These are phyloP conservation scores for Crocuta crocuta DNA, from an alignment of 2,113 vertebrate genomes.

Conservation along the genomic window DNA sequence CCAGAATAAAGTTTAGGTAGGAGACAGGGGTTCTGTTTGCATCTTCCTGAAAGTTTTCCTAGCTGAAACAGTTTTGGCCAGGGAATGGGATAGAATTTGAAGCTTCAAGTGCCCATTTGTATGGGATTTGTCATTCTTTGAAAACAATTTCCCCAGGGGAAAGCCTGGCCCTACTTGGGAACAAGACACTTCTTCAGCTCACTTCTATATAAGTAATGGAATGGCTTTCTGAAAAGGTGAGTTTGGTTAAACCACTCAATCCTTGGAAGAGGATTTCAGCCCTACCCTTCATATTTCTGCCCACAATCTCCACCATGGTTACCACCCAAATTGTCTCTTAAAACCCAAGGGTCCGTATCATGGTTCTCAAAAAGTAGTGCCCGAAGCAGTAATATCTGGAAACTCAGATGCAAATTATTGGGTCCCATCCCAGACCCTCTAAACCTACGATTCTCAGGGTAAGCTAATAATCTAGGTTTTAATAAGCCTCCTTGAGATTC, in stretches of 20 bases:
- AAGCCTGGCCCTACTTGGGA: background rate
- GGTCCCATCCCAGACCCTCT: background rate
- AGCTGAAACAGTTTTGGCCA: background rate
- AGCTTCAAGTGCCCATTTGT: background rate
- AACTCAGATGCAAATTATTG: background rate
- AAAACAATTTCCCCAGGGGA: background rate
- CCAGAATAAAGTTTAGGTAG: slow-evolving; percentile 28
- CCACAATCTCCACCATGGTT: background rate
- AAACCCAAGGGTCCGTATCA: background rate
- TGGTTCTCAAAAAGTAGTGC: background rate
- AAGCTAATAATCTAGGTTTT: background rate
- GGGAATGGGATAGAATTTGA: background rate
- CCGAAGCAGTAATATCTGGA: background rate
- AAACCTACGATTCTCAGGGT: background rate
- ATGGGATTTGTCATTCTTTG: background rate
- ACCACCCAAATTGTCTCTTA: background rate
- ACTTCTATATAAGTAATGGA: background rate
- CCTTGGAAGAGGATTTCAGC: background rate
- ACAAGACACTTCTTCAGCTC: background rate
- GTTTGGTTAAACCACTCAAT: background rate
- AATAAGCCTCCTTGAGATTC: background rate
- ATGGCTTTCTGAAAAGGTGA: background rate
- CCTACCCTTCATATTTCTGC: background rate
- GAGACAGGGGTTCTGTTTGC: background rate
- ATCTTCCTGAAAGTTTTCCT: slow-evolving; percentile 11